Base-by-base conservation (phyloP, 2,888 invertebrate species). In the Chymomyza fuscimana region DNA sequence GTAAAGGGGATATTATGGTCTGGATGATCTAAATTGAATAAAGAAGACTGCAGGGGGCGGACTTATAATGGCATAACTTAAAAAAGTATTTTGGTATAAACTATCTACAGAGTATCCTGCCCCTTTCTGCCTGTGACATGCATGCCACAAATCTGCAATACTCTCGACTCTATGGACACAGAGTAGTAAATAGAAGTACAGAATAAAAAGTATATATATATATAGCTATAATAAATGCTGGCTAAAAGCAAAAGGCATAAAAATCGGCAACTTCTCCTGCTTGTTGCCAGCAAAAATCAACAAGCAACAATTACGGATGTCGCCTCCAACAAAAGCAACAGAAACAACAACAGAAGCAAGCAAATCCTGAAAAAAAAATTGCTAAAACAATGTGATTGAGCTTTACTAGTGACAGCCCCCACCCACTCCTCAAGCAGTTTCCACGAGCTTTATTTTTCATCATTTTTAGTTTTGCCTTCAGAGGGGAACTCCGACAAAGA, bases 291-390 rank as follows among this genome's bases (percentile, higher is more conserved):
- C 73, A 68, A 85, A 82, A 87, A 82, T 85, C 82, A 85, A 87
- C 80, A 85, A 87, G 87, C 84, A 84, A 85, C 84, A 84, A 84
- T 84, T 84, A 82, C 86, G 74, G 79, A 72, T 61, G 74, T 73
- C 61, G 15, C 29, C 16, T 29, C 12, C 64, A 73, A 58, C 62
- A 65, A 71, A 64, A 58, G 25, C 59, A 63, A 63, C 66, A 59
- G 67, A 40, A 32, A 60, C n/a, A 60, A 60, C 64, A 73, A 59
- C 68, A 54, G 15, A 52, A 60, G 32, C 67, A 65, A 58, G 61
- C 65, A 73, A 36, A 65, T 65, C 65, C 50, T 46, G 40, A 54
- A 60, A 65, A 50, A 52, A 64, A 52, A 65, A 66, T 63, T 63
- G 50, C 68, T 60, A 60, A 32, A 60, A 60, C 60, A 60, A 60